Percentiles rank a stretch among this genome's conserved stretches.
phyloP scores from a whole-genome alignment of 2,113 vertebrate genomes.

The Callospermophilus lateralis region DNA sequence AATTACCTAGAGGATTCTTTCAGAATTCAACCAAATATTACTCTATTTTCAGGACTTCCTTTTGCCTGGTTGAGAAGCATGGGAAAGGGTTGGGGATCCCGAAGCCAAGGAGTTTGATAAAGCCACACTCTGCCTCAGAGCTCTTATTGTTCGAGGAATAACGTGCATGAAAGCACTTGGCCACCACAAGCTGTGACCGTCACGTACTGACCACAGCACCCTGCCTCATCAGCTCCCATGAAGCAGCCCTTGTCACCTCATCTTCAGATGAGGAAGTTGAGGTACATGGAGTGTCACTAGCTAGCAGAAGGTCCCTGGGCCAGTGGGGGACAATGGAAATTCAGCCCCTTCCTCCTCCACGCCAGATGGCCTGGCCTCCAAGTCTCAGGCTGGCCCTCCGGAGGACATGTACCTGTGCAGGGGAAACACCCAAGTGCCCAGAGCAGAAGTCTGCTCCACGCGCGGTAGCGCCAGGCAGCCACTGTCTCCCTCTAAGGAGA shows the following conservation, averaged over 20 bases:
- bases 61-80: background rate
- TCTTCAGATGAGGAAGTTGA: background rate
- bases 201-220: fast-evolving
- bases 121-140: background rate
- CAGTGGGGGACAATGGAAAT: background rate
- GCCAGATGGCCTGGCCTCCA: background rate
- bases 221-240: fast-evolving
- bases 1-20: background rate
- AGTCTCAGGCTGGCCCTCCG: background rate
- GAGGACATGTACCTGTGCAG: background rate
- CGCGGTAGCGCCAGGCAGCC: fast-evolving
- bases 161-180: fast-evolving
- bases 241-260: fast-evolving
- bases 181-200: fast-evolving
- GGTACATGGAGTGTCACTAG: background rate
- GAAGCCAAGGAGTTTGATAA: background rate
- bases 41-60: background rate
- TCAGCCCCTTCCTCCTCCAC: background rate
- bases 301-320: background rate
- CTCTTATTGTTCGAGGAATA: background rate
- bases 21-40: background rate
- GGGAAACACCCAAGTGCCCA: background rate
- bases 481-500: background rate
- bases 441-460: background rate
- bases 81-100: background rate